A percentile compares a stretch with the other conserved stretches of the same genome.
Conservation (phyloP, 2,113 vertebrate genomes). For the Sapajus apella region DNA sequence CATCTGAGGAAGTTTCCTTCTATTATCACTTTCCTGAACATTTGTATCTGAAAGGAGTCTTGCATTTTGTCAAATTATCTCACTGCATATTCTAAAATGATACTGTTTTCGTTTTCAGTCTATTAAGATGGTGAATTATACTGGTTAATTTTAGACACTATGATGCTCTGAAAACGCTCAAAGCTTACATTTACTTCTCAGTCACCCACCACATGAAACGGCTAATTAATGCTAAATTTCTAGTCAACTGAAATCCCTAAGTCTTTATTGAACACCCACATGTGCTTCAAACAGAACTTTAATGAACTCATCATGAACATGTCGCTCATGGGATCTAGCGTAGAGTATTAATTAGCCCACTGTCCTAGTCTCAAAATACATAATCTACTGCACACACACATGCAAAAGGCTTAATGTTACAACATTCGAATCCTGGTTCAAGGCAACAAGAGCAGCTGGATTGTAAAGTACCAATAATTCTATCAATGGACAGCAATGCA, state of each 20-base stretch:
- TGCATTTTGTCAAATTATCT: not conserved
- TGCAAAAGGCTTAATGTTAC: not conserved
- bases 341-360: not conserved
- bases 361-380: not conserved
- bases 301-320: not conserved
- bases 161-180: not conserved
- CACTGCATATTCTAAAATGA: no score
- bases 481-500: fast-evolving
- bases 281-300: not conserved
- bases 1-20: not conserved
- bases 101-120: not conserved
- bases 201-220: not conserved
- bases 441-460: not conserved
- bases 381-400: not conserved
- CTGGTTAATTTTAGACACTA: not conserved
- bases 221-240: not conserved
- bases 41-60: not conserved
- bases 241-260: not conserved
- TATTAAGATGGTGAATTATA: not conserved
- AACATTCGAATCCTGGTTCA: not conserved
- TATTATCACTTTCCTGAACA: not conserved
- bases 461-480: not conserved
- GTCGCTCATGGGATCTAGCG: no score
- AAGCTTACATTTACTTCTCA: not conserved
- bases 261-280: not conserved